Evolutionary conservation across 2,888 invertebrate species (phyloP).

Genomic region (Drosophila siamana): DNA sequence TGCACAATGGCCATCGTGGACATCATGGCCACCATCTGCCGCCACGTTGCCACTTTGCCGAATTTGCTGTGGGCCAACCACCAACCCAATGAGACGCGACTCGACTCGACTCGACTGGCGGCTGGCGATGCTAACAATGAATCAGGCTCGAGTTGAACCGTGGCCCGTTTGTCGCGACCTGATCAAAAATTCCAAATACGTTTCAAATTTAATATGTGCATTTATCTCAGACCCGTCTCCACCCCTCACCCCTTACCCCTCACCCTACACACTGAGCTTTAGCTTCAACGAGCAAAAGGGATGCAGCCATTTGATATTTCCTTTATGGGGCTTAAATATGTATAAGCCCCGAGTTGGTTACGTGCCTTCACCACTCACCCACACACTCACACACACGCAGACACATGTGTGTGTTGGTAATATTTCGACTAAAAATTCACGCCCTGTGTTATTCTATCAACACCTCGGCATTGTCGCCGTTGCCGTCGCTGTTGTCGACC

Average conservation of each 20-base stretch:
- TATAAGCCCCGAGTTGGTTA: constrained; percentile 69
- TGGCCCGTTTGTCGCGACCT: constrained; percentile 45
- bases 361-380: constrained; percentile 44
- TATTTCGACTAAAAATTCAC: constrained; percentile 73
- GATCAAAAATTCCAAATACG: constrained; percentile 83
- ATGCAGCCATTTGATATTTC: constrained; percentile 68
- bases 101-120: constrained; percentile 5
- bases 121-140: too few species aligned
- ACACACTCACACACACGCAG: constrained; percentile 17
- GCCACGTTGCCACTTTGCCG: too few species aligned
- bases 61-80: constrained; percentile 35
- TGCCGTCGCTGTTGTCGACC: constrained; percentile 41
- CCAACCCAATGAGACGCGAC: not conserved
- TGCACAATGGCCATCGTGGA: constrained; percentile 5
- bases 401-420: constrained; percentile 35
- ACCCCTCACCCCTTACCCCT: not conserved
- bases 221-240: constrained; percentile 52
- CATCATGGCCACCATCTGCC: constrained; percentile 45
- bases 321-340: constrained; percentile 80
- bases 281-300: constrained; percentile 33
- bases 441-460: constrained; percentile 75
- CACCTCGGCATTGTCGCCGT: constrained; percentile 73
- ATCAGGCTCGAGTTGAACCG: constrained; percentile 31
- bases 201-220: constrained; percentile 82
- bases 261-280: too few species aligned